Evolutionary conservation across 23 tunicate species (phyloP), one percentile per base, ranked within the genome.

Genomic region (Trididemnum miniatum): DNA sequence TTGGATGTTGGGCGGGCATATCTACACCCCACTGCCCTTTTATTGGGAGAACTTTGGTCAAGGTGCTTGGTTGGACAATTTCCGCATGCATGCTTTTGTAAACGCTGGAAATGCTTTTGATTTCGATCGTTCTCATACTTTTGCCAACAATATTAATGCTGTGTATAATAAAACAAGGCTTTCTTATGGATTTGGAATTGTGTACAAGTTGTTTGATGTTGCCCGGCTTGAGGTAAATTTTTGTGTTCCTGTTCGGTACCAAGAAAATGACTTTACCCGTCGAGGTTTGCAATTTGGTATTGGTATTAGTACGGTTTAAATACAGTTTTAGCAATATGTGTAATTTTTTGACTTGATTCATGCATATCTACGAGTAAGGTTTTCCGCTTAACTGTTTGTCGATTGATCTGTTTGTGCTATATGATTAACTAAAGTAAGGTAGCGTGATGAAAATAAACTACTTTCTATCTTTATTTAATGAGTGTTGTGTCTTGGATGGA

Each of bases 261-360:
- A 51, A 24, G 35, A 63, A 20, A 75, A 80, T 36, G 98, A 93
- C 65, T 84, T 65, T 59, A 20, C 75, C 1, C 75, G 83, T 39
- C 69, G 78, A 3, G 93, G 93, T 9, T 20, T 93, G 22, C 98
- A 93, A 69, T 93, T 93, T 80, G 98, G 98, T 22, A 88, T 93
- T 50, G 98, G 98, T 40, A 72, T 93, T 1, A 88, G 85, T 50
- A 65, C 84, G 54, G 76, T 84, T 40, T 92, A 57, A 15, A n/a
- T n/a, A n/a, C n/a, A n/a, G n/a, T n/a, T n/a, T n/a, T n/a, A n/a
- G n/a, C n/a, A n/a, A n/a, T n/a, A n/a, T n/a, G n/a, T n/a, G n/a
- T n/a, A n/a, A n/a, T n/a, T n/a, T n/a, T n/a, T n/a, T n/a, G n/a
- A n/a, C n/a, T n/a, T n/a, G n/a, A n/a, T n/a, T n/a, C n/a, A n/a